phyloP scores from a whole-genome alignment of 2,113 vertebrate genomes.

The Chamaea fasciata region DNA sequence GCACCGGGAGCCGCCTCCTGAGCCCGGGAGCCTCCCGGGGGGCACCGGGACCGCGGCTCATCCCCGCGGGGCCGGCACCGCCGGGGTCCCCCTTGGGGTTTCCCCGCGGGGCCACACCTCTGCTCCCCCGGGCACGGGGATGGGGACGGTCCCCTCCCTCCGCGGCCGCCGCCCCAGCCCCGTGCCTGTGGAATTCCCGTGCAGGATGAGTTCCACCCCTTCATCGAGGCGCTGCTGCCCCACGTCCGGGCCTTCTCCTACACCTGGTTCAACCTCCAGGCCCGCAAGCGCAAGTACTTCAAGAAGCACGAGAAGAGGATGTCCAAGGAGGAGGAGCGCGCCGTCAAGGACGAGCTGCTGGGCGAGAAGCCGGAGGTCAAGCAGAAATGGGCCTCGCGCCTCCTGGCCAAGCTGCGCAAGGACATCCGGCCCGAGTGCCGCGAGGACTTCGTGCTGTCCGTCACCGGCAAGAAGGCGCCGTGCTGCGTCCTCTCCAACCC shows the following conservation, averaged over 20 bases:
- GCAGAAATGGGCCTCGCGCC: constrained; percentile 94
- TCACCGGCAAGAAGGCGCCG: constrained; percentile 92
- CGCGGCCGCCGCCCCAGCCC: no score
- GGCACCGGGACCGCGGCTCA: not conserved
- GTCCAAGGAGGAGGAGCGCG: constrained; percentile 95
- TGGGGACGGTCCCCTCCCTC: no score
- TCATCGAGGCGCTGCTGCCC: constrained; percentile 96
- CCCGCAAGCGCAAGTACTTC: constrained; percentile 96
- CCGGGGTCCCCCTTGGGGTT: not conserved
- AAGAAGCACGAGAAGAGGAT: constrained; percentile 98
- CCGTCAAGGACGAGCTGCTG: constrained; percentile 93
- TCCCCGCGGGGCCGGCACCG: no score
- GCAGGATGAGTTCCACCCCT: constrained; percentile 98
- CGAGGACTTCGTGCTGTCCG: constrained; percentile 95
- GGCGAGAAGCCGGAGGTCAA: constrained; percentile 94
- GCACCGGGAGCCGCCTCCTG: not conserved
- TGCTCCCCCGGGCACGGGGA: no score
- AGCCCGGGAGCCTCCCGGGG: fast-evolving
- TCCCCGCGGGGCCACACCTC: no score
- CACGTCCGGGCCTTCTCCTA: constrained; percentile 96
- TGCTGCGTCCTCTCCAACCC: constrained; percentile 97
- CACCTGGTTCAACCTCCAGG: constrained; percentile 99
- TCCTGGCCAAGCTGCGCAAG: constrained; percentile 93
- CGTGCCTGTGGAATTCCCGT: no score
- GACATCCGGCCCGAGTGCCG: constrained; percentile 97